Conservation (phyloP, 2,888 invertebrate species). For the Amiota minor region DNA sequence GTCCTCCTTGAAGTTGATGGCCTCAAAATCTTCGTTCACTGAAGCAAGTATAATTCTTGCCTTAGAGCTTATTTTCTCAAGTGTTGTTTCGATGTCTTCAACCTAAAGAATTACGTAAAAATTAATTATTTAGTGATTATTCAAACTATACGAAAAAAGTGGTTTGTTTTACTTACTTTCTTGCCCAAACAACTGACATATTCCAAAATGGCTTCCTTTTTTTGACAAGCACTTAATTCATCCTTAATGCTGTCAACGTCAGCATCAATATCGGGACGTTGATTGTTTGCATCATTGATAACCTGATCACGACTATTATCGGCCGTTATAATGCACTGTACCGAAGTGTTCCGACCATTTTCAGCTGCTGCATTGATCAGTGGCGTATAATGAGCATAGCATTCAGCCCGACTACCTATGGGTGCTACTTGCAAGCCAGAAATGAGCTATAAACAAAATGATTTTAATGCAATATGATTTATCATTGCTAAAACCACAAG, state of each 20-base stretch:
- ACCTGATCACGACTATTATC: neutral
- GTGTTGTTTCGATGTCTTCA: too few species aligned
- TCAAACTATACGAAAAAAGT: too few species aligned
- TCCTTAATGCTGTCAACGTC: conserved; percentile 2
- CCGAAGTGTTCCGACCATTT: neutral
- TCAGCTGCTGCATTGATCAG: conserved; percentile 2
- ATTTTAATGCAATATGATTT: neutral
- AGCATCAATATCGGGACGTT: conserved; percentile 1
- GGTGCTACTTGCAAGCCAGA: conserved; percentile 1
- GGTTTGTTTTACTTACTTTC: too few species aligned
- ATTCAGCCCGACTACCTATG: neutral
- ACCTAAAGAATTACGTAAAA: too few species aligned
- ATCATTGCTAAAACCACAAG: neutral
- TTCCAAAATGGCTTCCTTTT: too few species aligned
- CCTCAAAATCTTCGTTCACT: too few species aligned
- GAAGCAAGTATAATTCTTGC: too few species aligned
- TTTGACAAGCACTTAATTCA: conserved; percentile 1
- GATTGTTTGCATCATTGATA: neutral
- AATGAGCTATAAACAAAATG: neutral
- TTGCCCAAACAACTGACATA: too few species aligned
- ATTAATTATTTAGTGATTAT: too few species aligned
- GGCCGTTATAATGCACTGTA: neutral
- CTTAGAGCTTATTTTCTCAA: too few species aligned
- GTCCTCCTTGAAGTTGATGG: too few species aligned
- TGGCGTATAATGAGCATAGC: conserved; percentile 16